phyloP scores from a whole-genome alignment of 2,113 vertebrate species.

The Aythya baeri region DNA sequence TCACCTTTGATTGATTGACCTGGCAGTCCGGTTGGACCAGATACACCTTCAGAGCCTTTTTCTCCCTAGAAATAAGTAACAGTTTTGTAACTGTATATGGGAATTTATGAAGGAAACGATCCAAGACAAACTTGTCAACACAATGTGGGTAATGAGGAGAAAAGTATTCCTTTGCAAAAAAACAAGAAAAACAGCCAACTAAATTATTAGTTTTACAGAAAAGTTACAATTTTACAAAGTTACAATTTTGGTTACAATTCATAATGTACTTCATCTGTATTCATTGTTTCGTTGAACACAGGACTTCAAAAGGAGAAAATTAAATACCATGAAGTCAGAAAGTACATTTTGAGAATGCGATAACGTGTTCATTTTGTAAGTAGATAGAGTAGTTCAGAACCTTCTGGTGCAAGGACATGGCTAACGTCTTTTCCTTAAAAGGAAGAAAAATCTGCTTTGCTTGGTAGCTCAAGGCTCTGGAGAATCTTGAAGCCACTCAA shows the following conservation, averaged over 20 bases:
- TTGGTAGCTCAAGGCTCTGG: not conserved
- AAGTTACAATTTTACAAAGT: not conserved
- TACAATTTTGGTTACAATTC: not conserved
- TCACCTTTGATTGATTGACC: constrained; percentile 83
- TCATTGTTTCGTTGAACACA: not conserved
- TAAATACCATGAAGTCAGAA: not conserved
- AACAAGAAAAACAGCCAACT: not conserved
- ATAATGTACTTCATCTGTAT: not conserved
- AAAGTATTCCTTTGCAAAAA: not conserved
- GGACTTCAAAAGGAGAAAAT: not conserved
- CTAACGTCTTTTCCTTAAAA: not conserved
- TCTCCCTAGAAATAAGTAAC: constrained; percentile 81
- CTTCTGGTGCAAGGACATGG: not conserved
- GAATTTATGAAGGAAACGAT: not conserved
- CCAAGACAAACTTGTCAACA: not conserved
- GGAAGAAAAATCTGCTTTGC: constrained; percentile 3
- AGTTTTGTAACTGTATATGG: not conserved
- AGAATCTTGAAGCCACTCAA: not conserved
- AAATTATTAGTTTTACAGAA: not conserved
- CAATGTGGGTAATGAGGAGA: not conserved
- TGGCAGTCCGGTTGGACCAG: constrained; percentile 76
- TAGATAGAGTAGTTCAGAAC: not conserved
- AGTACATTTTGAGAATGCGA: not conserved
- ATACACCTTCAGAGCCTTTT: constrained; percentile 81
- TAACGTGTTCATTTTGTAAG: not conserved